Percentiles rank a stretch among this genome's conserved stretches.
phyloP scores from a whole-genome alignment of 2,113 vertebrate species.

The Tragulus kanchil region DNA sequence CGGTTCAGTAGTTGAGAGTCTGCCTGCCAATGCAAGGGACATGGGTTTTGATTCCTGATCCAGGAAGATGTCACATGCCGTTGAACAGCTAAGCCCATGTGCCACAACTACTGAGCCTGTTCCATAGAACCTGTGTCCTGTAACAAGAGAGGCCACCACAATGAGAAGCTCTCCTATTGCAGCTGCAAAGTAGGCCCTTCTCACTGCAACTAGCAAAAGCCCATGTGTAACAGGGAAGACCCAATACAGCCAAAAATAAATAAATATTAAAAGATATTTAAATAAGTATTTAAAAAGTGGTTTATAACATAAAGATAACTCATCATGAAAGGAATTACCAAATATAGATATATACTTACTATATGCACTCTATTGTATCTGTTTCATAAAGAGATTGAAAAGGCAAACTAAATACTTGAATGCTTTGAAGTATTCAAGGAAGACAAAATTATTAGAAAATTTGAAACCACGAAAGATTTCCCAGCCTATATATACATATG shows the following conservation, averaged over 20 bases:
- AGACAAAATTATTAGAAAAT: background rate
- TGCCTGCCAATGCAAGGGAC: background rate
- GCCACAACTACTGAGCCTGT: background rate
- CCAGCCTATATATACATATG: background rate
- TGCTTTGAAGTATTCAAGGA: background rate
- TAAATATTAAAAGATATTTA: background rate
- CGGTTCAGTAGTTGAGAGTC: background rate
- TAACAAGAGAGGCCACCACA: background rate
- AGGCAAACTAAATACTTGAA: background rate
- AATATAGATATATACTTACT: background rate
- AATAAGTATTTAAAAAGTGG: background rate
- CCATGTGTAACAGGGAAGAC: background rate
- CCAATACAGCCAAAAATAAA: background rate
- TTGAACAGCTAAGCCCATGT: background rate
- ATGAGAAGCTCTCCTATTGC: fast-evolving
- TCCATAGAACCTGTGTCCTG: background rate
- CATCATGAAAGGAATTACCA: background rate
- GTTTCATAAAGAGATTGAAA: background rate
- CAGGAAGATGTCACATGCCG: background rate
- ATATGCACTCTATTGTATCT: background rate
- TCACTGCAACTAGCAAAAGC: background rate
- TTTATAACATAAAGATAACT: background rate
- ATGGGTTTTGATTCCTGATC: background rate
- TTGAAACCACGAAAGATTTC: background rate
- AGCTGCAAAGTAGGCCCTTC: background rate